phyloP scores from a whole-genome alignment of 2,888 invertebrate genomes.

The Rotaria socialis region DNA sequence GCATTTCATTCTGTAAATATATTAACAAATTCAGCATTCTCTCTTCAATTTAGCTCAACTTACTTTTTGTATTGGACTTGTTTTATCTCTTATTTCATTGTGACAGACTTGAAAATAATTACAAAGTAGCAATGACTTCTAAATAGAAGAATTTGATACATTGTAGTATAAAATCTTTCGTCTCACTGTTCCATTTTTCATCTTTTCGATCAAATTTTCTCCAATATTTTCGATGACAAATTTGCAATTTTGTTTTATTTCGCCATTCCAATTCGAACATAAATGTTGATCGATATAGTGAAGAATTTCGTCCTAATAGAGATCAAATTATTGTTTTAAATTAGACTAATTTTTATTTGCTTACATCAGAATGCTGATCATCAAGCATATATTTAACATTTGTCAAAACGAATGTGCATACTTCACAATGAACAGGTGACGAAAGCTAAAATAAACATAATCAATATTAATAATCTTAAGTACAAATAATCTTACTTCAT shows the following conservation, averaged over 20 bases:
- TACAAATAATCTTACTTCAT: neutral
- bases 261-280: conserved; percentile 5
- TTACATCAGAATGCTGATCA: conserved; percentile 19
- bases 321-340: too few relatives aligned
- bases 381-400: conserved; percentile 33
- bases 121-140: neutral
- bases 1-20: conserved; percentile 4
- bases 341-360: neutral
- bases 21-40: neutral
- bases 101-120: conserved; percentile 10
- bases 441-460: neutral
- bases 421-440: conserved; percentile 21
- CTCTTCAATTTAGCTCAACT: too few relatives aligned
- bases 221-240: neutral
- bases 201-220: neutral
- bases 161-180: neutral
- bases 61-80: neutral
- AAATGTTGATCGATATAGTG: conserved; percentile 37
- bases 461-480: neutral
- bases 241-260: neutral
- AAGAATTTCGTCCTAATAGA: neutral
- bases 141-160: neutral
- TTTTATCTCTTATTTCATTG: neutral
- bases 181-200: neutral
- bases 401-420: conserved; percentile 43